Conservation (phyloP, 2,113 vertebrate genomes). For the Regulus satrapa region DNA sequence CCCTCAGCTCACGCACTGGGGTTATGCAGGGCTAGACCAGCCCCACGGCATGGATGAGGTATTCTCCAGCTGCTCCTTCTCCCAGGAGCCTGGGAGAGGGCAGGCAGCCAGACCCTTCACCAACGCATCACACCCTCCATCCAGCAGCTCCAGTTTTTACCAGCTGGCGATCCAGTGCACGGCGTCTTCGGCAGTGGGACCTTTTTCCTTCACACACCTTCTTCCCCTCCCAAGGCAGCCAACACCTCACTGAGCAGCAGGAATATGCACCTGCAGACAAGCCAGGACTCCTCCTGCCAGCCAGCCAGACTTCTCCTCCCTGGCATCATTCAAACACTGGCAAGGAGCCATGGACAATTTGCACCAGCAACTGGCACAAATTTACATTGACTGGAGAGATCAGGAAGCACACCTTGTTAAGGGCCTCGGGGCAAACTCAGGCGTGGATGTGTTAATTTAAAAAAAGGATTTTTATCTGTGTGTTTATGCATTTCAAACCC, state of each 20-base stretch:
- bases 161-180: not conserved
- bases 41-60: not conserved
- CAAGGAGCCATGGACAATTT: not conserved
- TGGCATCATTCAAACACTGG: not conserved
- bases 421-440: not conserved
- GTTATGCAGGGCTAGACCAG: not conserved
- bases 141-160: not conserved
- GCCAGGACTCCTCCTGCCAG: conserved; percentile 8
- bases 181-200: accelerated
- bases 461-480: not conserved
- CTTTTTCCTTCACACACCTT: not conserved
- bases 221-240: not conserved
- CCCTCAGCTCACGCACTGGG: not conserved
- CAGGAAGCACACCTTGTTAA: not conserved
- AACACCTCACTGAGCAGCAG: not conserved
- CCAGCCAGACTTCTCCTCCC: not conserved
- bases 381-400: not conserved
- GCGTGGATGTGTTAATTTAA: not conserved
- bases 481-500: not conserved
- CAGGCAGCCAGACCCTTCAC: not conserved
- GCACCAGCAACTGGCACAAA: not conserved
- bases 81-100: not conserved
- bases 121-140: not conserved
- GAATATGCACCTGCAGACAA: conserved; percentile 30
- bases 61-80: not conserved